Conservation (phyloP, 2,797 vertebrate genomes). For the Myotis planiceps region DNA sequence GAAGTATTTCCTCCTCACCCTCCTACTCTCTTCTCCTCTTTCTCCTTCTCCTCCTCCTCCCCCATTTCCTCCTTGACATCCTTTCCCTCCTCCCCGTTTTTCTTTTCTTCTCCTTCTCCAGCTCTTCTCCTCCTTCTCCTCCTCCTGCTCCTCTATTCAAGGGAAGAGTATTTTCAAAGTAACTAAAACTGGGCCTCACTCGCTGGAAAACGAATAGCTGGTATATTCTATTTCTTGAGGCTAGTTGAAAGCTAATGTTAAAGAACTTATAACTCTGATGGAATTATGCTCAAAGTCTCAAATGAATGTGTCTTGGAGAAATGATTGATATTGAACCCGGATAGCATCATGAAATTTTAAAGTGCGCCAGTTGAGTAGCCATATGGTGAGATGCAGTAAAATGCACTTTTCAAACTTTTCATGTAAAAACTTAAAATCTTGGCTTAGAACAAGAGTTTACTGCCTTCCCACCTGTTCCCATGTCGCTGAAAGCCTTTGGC, state of each 20-base stretch:
- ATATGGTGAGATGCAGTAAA: constrained; percentile 59
- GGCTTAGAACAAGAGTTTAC: constrained; percentile 21
- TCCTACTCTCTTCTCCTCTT: not conserved
- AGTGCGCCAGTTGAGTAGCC: constrained; percentile 44
- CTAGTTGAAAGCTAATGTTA: constrained; percentile 39
- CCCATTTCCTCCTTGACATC: not conserved
- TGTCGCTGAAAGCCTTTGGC: constrained; percentile 53
- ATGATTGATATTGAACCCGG: not conserved
- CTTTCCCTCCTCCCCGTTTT: not conserved
- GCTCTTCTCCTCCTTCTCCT: not conserved
- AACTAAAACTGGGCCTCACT: not conserved
- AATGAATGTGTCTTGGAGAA: constrained; percentile 4
- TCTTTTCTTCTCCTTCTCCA: not conserved
- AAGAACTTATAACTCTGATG: not conserved
- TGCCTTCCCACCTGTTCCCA: constrained; percentile 62
- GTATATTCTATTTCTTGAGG: not conserved
- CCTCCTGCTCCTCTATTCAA: not conserved
- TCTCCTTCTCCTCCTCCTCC: not conserved
- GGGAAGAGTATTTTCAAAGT: constrained; percentile 18
- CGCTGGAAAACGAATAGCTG: not conserved
- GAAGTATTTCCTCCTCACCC: not conserved
- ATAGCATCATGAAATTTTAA: not conserved
- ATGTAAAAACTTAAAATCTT: constrained; percentile 32
- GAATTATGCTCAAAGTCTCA: not conserved
- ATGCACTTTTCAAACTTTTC: constrained; percentile 55